Conservation (phyloP, 2,888 invertebrate genomes). For the Neelides folsomi region DNA sequence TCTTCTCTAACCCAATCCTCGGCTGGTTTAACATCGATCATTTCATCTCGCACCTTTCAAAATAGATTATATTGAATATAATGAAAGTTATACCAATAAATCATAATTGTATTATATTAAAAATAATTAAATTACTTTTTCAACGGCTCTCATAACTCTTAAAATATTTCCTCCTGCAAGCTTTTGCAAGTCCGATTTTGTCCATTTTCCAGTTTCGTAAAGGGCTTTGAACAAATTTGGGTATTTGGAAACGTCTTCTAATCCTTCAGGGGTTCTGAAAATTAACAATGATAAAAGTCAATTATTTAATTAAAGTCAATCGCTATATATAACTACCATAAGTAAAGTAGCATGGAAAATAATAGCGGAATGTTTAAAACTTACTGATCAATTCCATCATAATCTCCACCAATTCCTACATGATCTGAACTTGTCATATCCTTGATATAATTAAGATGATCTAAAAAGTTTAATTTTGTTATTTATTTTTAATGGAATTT, state of each 20-base stretch:
- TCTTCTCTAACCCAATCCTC: too few species aligned
- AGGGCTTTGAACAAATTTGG: constrained; percentile 38
- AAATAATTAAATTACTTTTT: constrained; percentile 32
- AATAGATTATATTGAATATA: constrained; percentile 1
- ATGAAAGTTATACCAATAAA: not conserved
- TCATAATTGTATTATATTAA: not conserved
- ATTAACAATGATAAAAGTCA: too few species aligned
- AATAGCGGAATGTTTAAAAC: too few species aligned
- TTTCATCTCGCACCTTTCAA: constrained; percentile 16
- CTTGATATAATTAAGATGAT: constrained; percentile 33
- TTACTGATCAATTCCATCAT: constrained; percentile 33
- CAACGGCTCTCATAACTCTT: constrained; percentile 36
- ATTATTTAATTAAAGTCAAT: too few species aligned
- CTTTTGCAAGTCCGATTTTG: constrained; percentile 36
- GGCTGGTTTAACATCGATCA: too few species aligned
- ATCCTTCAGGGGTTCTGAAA: constrained; percentile 36
- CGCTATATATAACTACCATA: too few species aligned
- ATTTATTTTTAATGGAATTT: too few species aligned
- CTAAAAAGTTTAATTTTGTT: constrained; percentile 17
- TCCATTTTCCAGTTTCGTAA: constrained; percentile 35
- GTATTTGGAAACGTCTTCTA: constrained; percentile 39
- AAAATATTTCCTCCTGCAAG: constrained; percentile 38
- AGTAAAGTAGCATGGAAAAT: too few species aligned
- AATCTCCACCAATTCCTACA: constrained; percentile 35
- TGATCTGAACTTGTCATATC: constrained; percentile 32